Percentiles rank a stretch among this genome's conserved stretches.
These are phyloP conservation scores for Monopterus albus DNA, from an alignment of 2,113 vertebrate species.

Conservation along the genomic window DNA sequence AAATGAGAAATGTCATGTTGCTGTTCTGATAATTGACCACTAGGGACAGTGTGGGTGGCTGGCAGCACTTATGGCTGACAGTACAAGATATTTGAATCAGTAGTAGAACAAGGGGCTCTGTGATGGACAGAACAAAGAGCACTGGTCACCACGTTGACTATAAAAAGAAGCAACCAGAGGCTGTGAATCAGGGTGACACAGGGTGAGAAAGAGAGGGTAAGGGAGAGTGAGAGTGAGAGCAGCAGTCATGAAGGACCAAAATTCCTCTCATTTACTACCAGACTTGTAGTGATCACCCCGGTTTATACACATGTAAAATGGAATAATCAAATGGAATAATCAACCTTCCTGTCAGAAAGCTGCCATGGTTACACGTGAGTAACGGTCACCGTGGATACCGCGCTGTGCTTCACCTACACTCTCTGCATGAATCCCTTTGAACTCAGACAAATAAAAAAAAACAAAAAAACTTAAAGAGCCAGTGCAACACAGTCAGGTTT, in stretches of 20 bases:
- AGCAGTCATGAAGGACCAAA: slow-evolving; percentile 9
- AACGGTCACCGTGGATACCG: slow-evolving; percentile 52
- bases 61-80: no score
- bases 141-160: slow-evolving; percentile 36
- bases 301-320: slow-evolving; percentile 50
- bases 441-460: slow-evolving; percentile 10
- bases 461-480: background rate
- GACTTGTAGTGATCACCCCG: slow-evolving; percentile 21
- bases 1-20: slow-evolving; percentile 2
- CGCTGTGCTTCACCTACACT: background rate
- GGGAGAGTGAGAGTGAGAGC: background rate
- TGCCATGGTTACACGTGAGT: slow-evolving; percentile 50
- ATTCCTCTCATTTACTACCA: slow-evolving; percentile 20
- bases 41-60: slow-evolving; percentile 35
- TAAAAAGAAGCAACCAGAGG: background rate
- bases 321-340: background rate
- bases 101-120: slow-evolving; percentile 35
- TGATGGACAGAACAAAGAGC: slow-evolving; percentile 59
- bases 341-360: slow-evolving; percentile 25
- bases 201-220: background rate
- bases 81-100: slow-evolving; percentile 26
- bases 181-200: slow-evolving; percentile 3
- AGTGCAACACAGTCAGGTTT: background rate
- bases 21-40: slow-evolving; percentile 37
- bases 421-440: slow-evolving; percentile 45